Base-by-base conservation (phyloP, 2,113 vertebrate species). In the Acrocephalus kingi region DNA sequence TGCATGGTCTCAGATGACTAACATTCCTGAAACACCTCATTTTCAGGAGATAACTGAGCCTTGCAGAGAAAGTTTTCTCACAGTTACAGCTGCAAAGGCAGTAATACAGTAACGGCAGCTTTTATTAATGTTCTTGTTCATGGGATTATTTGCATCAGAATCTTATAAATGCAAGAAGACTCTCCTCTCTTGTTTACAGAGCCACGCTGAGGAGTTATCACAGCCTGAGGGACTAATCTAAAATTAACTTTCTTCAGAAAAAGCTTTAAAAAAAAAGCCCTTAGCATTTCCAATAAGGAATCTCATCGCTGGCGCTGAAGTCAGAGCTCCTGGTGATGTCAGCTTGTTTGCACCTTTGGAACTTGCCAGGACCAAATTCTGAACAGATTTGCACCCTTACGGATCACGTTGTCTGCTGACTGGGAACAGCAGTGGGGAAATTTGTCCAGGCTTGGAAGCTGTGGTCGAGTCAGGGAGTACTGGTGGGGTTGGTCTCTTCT, bases 151-250 rank as follows among this genome's bases (percentile, higher is more conserved):
- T 95, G 87, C 97, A 96, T 92, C 93, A 79, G 74, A 92, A 69
- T 93, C 95, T 84, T 79, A 87, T 33, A 95, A 71, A 37, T 88
- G 94, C 85, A 92, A 95, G 89, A 97, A 97, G 96, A 77, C 96
- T 96, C 92, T 87, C 85, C 79, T 92, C 84, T 75, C 69, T 97
- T 97, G 92, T 97, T 97, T 96, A 96, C 96, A 94, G 95, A 97
- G 87, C 92, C 95, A 90, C 94, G 89, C 96, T 96, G 96, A 94
- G 85, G 97, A 97, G 96, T 96, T 97, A 96, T 97, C 97, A 97
- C 86, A 92, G 90, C 84, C 96, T 93, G 89, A 96, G 94, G 96
- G 96, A 96, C 95, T 94, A 94, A 96, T 93, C 93, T 81, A 81
- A 97, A 97, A 87, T 95, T 96, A 94, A 89, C 91, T 96, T 96